These are phyloP conservation scores for Drosophila kohkoa DNA, from an alignment of 1,140 invertebrate species.

Conservation along the genomic window DNA sequence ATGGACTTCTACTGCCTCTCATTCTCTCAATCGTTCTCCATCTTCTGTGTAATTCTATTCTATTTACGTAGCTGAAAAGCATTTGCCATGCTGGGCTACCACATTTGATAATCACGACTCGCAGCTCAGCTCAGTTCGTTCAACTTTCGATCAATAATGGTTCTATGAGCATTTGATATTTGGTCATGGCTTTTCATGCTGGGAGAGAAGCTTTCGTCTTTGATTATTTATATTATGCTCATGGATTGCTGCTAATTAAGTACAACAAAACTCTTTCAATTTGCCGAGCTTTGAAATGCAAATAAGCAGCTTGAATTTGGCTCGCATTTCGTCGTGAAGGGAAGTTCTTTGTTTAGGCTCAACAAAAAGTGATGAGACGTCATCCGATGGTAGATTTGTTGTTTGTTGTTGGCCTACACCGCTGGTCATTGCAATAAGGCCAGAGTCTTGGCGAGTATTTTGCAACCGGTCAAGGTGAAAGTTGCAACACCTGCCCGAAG, in stretches of 20 bases:
- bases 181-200: conserved; percentile 30
- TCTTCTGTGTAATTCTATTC: conserved; percentile 47
- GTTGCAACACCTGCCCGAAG: conserved; percentile 69
- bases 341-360: conserved; percentile 71
- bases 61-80: conserved; percentile 58
- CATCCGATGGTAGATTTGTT: background rate
- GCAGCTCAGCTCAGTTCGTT: conserved; percentile 48
- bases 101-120: conserved; percentile 28
- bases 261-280: conserved; percentile 60
- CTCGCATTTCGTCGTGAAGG: conserved; percentile 61
- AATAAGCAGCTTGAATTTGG: conserved; percentile 55
- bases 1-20: conserved; percentile 10
- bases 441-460: conserved; percentile 36
- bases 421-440: conserved; percentile 27
- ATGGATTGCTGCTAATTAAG: conserved; percentile 64
- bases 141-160: conserved; percentile 75
- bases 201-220: conserved; percentile 18
- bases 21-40: conserved; percentile 8
- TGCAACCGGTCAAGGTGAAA: conserved; percentile 79
- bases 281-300: conserved; percentile 74
- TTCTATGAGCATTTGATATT: background rate
- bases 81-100: conserved; percentile 41
- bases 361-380: conserved; percentile 12
- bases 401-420: conserved; percentile 39
- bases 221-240: conserved; percentile 56